Conservation (phyloP, 2,797 vertebrate species). For the Adrianichthys oophorus region DNA sequence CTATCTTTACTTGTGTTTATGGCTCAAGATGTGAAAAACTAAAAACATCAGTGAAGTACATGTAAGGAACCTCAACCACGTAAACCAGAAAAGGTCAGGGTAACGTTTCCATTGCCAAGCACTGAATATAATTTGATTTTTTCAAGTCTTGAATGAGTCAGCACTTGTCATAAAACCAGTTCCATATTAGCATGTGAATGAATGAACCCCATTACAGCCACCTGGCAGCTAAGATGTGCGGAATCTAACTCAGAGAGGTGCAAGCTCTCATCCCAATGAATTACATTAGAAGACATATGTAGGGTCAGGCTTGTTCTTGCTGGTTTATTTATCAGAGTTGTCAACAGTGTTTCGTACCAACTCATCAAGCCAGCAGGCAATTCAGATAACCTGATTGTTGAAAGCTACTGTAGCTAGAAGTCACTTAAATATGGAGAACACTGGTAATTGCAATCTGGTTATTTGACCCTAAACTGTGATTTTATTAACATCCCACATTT, state of each 20-base stretch:
- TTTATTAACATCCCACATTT: constrained; percentile 11
- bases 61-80: neutral
- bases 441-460: constrained; percentile 13
- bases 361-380: constrained; percentile 70
- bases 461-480: constrained; percentile 19
- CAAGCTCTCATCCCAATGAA: constrained; percentile 50
- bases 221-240: constrained; percentile 52
- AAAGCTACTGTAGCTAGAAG: constrained; percentile 55
- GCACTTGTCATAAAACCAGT: constrained; percentile 25
- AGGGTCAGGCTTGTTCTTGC: constrained; percentile 66
- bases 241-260: constrained; percentile 54
- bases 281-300: constrained; percentile 73
- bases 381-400: constrained; percentile 69
- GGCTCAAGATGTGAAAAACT: neutral
- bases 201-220: constrained; percentile 41
- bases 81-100: neutral
- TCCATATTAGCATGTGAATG: constrained; percentile 34
- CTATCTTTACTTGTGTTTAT: neutral
- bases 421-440: constrained; percentile 42
- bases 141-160: constrained; percentile 21
- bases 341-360: constrained; percentile 65
- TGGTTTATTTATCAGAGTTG: constrained; percentile 71
- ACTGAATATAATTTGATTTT: neutral
- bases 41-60: neutral
- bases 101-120: neutral